These are phyloP conservation scores for Microcebus murinus DNA, from an alignment of 2,113 vertebrate species.

Conservation along the genomic window DNA sequence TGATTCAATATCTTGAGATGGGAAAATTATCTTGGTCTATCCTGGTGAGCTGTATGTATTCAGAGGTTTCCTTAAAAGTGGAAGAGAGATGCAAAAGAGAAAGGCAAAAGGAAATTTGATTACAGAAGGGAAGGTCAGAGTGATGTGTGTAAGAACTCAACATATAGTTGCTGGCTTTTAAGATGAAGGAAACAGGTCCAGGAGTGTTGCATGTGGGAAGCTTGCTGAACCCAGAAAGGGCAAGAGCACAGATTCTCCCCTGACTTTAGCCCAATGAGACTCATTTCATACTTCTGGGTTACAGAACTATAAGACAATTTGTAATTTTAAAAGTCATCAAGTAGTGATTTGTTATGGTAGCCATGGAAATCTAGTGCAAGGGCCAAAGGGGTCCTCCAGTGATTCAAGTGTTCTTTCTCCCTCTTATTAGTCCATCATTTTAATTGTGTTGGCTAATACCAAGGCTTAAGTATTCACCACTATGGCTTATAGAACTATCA, in stretches of 20 bases:
- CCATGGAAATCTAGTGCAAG: not conserved
- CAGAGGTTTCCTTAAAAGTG: not conserved
- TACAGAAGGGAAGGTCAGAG: not conserved
- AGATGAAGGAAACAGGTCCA: not conserved
- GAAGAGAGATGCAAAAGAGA: not conserved
- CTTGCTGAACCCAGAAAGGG: not conserved
- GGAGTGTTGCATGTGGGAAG: not conserved
- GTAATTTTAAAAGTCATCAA: not conserved
- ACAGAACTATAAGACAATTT: not conserved
- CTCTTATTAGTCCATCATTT: not conserved
- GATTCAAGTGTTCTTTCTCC: not conserved
- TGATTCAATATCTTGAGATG: not conserved
- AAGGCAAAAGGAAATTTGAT: not conserved
- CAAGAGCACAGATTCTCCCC: not conserved
- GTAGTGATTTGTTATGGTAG: not conserved
- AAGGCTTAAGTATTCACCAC: not conserved
- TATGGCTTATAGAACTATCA: not conserved
- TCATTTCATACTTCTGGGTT: not conserved
- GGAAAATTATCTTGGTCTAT: not conserved
- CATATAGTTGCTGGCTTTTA: not conserved
- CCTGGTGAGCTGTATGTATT: not conserved
- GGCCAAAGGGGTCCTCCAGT: not conserved
- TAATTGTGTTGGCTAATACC: not conserved
- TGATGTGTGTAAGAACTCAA: not conserved
- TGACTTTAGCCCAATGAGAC: not conserved